Conservation (phyloP, 2,797 vertebrate species). For the Danio aesculapii region DNA sequence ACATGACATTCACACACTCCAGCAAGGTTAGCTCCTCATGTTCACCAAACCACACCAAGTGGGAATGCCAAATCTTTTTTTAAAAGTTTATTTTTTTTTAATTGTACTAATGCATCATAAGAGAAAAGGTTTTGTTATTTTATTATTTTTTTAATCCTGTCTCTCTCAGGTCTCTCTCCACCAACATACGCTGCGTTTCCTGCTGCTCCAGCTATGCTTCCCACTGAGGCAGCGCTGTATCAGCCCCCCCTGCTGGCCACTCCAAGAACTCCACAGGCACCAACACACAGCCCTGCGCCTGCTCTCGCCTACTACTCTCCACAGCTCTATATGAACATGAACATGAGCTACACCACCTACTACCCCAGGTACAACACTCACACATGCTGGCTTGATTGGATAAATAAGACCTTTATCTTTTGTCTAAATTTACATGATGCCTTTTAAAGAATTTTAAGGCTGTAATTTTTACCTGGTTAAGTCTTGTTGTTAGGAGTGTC, state of each 20-base stretch:
- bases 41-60: no score
- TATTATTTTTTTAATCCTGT: conserved; percentile 7
- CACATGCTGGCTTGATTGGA: no score
- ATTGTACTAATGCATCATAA: no score
- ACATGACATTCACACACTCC: conserved; percentile 40
- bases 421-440: no score
- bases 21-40: background rate
- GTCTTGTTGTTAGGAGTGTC: no score
- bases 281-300: conserved; percentile 78
- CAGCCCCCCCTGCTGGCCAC: conserved; percentile 90
- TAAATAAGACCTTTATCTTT: no score
- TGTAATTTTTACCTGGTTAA: no score
- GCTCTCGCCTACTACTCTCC: conserved; percentile 91
- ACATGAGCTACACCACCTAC: conserved; percentile 97
- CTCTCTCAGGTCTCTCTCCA: conserved; percentile 88
- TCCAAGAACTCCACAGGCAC: conserved; percentile 82
- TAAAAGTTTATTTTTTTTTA: no score
- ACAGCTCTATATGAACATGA: conserved; percentile 97
- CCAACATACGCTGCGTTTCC: conserved; percentile 92
- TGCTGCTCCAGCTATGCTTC: conserved; percentile 84
- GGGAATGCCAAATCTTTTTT: no score
- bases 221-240: conserved; percentile 89
- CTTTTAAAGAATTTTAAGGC: no score
- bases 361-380: conserved; percentile 88
- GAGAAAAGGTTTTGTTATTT: no score